Conservation (phyloP, 92 coral and sea anemone species). For the Palythoa grandis region DNA sequence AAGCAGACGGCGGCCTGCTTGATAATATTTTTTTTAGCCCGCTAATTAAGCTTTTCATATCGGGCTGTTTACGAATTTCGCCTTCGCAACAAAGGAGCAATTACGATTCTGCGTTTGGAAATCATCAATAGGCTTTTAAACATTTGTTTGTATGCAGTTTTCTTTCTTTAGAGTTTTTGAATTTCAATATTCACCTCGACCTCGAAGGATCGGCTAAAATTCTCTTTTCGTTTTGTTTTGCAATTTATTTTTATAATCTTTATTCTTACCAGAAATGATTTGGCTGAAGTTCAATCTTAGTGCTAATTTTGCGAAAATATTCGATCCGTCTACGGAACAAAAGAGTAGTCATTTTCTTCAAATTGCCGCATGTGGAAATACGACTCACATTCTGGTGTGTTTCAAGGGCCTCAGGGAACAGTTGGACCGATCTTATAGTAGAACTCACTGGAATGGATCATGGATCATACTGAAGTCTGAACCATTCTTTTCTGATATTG, state of each 20-base stretch:
- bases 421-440: no score
- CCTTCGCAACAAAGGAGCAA: not conserved
- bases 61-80: slow-evolving; percentile 3
- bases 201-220: not conserved
- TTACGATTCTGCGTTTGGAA: not conserved
- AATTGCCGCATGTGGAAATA: no score
- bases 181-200: not conserved
- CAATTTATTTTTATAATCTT: not conserved
- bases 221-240: not conserved
- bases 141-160: not conserved
- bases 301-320: not conserved
- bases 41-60: slow-evolving; percentile 11
- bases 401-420: no score
- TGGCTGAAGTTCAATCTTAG: not conserved
- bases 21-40: not conserved
- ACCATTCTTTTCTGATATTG: no score
- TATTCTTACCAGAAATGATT: not conserved
- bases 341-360: no score
- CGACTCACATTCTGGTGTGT: no score
- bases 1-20: not conserved
- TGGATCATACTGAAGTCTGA: no score
- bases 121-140: not conserved
- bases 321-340: no score
- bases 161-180: not conserved
- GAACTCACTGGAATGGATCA: no score